These are phyloP conservation scores for Belonocnema kinseyi DNA, from an alignment of 1,140 invertebrate genomes.

Conservation along the genomic window DNA sequence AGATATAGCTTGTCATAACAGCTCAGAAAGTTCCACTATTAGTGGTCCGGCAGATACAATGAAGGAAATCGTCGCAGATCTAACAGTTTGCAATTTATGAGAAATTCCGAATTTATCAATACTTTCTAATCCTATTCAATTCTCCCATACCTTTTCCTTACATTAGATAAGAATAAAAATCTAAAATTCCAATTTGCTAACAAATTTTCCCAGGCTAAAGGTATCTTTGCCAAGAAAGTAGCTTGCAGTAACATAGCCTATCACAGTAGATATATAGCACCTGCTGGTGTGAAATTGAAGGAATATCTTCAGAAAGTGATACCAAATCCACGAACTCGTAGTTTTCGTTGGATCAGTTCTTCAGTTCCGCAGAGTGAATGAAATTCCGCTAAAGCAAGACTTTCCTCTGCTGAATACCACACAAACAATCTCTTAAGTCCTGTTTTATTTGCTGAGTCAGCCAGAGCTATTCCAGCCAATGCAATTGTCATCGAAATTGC, in stretches of 20 bases:
- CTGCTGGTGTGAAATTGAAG: constrained; percentile 79
- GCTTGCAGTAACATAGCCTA: constrained; percentile 89
- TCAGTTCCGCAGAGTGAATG: constrained; percentile 85
- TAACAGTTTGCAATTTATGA: constrained; percentile 72
- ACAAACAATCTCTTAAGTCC: neutral
- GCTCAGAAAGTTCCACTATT: constrained; percentile 88
- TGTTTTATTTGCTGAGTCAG: neutral
- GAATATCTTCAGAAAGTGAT: constrained; percentile 81
- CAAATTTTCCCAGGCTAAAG: constrained; percentile 68
- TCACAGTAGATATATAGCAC: constrained; percentile 80
- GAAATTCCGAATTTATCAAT: too few relatives aligned
- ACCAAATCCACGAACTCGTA: constrained; percentile 80
- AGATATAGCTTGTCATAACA: constrained; percentile 91
- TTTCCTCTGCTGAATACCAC: constrained; percentile 80
- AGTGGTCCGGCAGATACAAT: constrained; percentile 87
- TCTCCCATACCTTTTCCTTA: too few relatives aligned
- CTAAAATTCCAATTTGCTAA: neutral
- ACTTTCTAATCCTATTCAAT: too few relatives aligned
- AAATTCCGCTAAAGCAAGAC: constrained; percentile 79
- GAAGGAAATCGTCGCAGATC: constrained; percentile 80
- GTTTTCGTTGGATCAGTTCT: constrained; percentile 87
- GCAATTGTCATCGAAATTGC: constrained; percentile 81
- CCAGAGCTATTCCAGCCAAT: constrained; percentile 84
- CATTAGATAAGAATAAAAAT: neutral
- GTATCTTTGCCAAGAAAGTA: constrained; percentile 88